phyloP scores from a whole-genome alignment of 2,888 invertebrate species.

The Plebejus melissa region DNA sequence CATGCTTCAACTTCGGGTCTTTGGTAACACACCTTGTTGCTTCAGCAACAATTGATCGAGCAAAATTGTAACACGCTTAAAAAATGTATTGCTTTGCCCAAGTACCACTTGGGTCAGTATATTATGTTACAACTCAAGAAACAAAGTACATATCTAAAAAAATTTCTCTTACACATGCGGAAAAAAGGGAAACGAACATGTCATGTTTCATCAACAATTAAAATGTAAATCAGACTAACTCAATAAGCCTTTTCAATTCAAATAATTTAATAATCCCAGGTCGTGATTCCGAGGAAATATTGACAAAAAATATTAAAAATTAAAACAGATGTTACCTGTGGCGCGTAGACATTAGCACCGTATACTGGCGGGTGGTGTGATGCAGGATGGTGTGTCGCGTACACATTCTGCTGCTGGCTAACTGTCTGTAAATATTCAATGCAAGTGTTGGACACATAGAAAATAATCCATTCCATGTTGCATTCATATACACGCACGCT shows the following conservation, averaged over 20 bases:
- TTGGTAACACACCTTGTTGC: conserved; percentile 25
- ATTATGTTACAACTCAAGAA: too few relatives aligned
- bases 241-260: too few relatives aligned
- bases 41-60: conserved; percentile 25
- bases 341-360: conserved; percentile 61
- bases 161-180: too few relatives aligned
- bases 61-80: background rate
- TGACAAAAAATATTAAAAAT: background rate
- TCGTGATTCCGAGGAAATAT: too few relatives aligned
- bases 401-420: conserved; percentile 51
- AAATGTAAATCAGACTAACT: too few relatives aligned
- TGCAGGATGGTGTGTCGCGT: conserved; percentile 54
- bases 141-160: too few relatives aligned
- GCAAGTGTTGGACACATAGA: background rate
- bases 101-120: too few relatives aligned
- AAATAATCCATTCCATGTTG: too few relatives aligned
- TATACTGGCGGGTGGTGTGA: conserved; percentile 62
- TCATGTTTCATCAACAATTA: too few relatives aligned
- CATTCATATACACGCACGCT: too few relatives aligned
- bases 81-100: background rate
- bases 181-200: too few relatives aligned
- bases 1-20: conserved; percentile 24
- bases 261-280: too few relatives aligned
- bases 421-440: conserved; percentile 38
- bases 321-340: conserved; percentile 47